Base-by-base conservation (phyloP, 1,140 invertebrate genomes). In the Megathymus violae region DNA sequence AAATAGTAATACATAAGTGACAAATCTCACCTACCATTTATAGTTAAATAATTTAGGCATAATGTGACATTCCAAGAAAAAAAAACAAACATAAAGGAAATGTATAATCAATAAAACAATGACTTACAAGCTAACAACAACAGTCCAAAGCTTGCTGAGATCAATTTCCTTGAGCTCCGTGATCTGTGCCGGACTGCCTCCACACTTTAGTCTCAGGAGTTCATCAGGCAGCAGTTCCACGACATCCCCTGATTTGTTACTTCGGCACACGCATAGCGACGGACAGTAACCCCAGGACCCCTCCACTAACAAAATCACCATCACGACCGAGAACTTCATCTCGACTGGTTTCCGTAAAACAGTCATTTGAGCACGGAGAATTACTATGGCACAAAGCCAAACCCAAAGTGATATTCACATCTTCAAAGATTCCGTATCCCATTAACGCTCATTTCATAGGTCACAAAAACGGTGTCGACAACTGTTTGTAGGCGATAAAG, bases 81-180 rank as follows among this genome's bases (percentile, higher is more conserved):
- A n/a, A n/a, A n/a, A n/a, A n/a, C n/a, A n/a, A n/a, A n/a, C n/a
- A n/a, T n/a, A n/a, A n/a, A n/a, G n/a, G n/a, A n/a, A n/a, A n/a
- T n/a, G n/a, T n/a, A n/a, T n/a, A n/a, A n/a, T n/a, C n/a, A n/a
- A 5, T 31, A 44, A 16, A 41, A 47, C 31, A 41, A 16, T 48
- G 19, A 89, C 89, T 89, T 78, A 91, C 89, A 91, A 67, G 73
- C 85, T 91, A 6, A 89, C 79, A 27, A 91, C 82, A 67, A 80
- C 73, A 4, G 68, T 78, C 67, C 67, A 82, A 14, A 91, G 61
- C 68, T 88, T 87, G 41, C 78, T 88, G 13, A 91, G 64, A 60
- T 91, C 85, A 54, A 91, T 82, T 72, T 91, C 89, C 59, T 90
- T 91, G 0, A 91, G 74, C 62, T 91, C 89, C 1, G 87, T 89